A percentile compares a stretch with the other conserved stretches of the same genome.
Conservation (phyloP, 2,888 invertebrate species). For the Temnothorax rugatulus region DNA sequence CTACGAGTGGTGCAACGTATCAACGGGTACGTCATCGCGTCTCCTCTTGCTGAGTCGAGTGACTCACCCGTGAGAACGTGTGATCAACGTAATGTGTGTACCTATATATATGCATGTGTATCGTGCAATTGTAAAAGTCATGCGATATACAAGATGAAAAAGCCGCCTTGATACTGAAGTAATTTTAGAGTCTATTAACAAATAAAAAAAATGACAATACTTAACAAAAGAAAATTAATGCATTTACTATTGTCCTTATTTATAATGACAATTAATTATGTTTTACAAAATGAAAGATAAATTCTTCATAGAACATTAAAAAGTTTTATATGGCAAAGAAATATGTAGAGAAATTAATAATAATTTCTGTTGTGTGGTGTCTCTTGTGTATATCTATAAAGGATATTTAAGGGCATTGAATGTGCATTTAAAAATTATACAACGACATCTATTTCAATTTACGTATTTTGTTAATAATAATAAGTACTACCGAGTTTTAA, state of each 20-base stretch:
- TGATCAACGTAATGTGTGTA: conserved; percentile 44
- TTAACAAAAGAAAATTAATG: neutral
- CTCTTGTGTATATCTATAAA: neutral
- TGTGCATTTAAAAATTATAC: neutral
- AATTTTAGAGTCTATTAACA: neutral
- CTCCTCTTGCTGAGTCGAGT: conserved; percentile 42
- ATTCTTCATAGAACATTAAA: neutral
- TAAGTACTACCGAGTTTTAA: neutral
- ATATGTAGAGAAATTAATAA: neutral
- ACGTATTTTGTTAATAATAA: neutral
- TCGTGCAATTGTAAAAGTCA: conserved; percentile 51
- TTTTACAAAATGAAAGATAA: neutral
- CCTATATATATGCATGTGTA: neutral
- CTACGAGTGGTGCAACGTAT: conserved; percentile 61
- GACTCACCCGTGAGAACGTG: conserved; percentile 57
- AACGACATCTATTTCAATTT: neutral
- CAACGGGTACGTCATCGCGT: conserved; percentile 65
- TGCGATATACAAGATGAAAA: conserved; percentile 32
- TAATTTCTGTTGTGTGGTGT: neutral
- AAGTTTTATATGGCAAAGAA: neutral
- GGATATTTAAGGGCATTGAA: neutral
- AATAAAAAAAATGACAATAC: neutral
- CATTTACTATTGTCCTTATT: neutral
- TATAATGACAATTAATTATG: neutral
- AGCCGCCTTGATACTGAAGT: neutral